Percentiles rank a stretch among this genome's conserved stretches.
phyloP scores from a whole-genome alignment of 2,888 invertebrate genomes.

The Trachelus iudaicus region DNA sequence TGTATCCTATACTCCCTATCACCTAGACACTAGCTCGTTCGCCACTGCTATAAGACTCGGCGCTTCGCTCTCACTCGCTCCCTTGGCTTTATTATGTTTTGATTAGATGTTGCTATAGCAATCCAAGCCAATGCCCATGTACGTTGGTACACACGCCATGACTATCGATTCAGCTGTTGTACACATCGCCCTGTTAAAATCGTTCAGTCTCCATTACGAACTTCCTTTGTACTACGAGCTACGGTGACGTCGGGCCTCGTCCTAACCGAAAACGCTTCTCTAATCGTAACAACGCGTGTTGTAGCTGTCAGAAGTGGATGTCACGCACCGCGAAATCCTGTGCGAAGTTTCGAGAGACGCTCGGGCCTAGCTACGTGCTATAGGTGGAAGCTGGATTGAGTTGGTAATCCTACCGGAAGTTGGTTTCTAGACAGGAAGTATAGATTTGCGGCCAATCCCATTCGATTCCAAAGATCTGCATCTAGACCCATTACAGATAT shows the following conservation, averaged over 20 bases:
- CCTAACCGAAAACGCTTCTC: background rate
- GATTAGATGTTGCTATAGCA: conserved; percentile 59
- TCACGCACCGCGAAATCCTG: background rate
- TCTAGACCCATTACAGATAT: background rate
- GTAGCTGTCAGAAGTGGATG: background rate
- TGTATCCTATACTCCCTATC: background rate
- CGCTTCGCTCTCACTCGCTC: background rate
- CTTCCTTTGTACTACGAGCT: background rate
- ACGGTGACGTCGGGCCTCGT: background rate
- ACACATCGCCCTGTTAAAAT: background rate
- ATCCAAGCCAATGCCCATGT: conserved; percentile 31
- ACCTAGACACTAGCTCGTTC: background rate
- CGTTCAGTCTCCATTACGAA: background rate
- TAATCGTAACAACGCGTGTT: background rate
- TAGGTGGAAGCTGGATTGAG: background rate
- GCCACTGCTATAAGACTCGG: background rate
- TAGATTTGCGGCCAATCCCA: background rate
- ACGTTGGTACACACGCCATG: conserved; percentile 18
- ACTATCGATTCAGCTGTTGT: conserved; percentile 30
- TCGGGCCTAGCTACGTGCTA: background rate
- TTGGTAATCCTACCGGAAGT: background rate
- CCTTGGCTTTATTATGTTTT: conserved; percentile 46
- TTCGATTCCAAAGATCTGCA: background rate
- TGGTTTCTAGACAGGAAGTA: background rate
- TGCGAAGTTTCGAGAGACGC: background rate